Base-by-base conservation (phyloP, 2,888 invertebrate species). In the Odontomyia ornata region DNA sequence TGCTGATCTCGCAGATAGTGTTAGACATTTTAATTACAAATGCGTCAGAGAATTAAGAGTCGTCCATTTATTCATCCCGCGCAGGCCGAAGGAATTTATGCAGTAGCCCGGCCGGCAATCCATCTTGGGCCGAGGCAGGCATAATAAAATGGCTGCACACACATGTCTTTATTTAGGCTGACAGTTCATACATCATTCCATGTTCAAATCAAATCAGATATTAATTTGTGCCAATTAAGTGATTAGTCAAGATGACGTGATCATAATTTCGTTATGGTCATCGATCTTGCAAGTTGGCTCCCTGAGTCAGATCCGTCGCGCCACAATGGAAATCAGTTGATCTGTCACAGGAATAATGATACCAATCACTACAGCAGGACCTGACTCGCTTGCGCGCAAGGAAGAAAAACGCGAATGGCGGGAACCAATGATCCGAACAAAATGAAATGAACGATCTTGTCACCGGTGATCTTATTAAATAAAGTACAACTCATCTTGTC, bases 211-310 rank as follows among this genome's bases (percentile, higher is more conserved):
- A 75, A 76, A 78, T 78, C 78, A 73, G 76, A 73, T 78, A 78
- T 73, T 76, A 78, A 78, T 78, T 78, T 76, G 76, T 78, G 76
- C 72, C 78, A 78, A 78, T 78, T 78, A 78, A 78, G 65, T 71
- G 73, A 78, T 78, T 78, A 78, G 69, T 57, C 65, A 28, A 62
- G 75, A 73, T 76, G 76, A 76, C 75, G 73, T 78, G 69, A 75
- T 78, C 75, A 73, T 73, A 73, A 73, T 73, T 73, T 73, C 57
- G 21, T 43, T 69, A 69, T 69, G 57, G 60, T 36, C 36, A 73
- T 73, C 73, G 73, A 73, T 73, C 60, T 73, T 73, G 23, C 25
- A 47, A 9, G 21, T 15, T 69, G 60, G 23, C 71, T 18, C 15
- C 69, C 15, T 43, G 21, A 65, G 65, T 23, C 9, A 65, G 46